Evolutionary conservation across 2,797 vertebrate genomes (phyloP).

Genomic region (Jordanella pulchra): DNA sequence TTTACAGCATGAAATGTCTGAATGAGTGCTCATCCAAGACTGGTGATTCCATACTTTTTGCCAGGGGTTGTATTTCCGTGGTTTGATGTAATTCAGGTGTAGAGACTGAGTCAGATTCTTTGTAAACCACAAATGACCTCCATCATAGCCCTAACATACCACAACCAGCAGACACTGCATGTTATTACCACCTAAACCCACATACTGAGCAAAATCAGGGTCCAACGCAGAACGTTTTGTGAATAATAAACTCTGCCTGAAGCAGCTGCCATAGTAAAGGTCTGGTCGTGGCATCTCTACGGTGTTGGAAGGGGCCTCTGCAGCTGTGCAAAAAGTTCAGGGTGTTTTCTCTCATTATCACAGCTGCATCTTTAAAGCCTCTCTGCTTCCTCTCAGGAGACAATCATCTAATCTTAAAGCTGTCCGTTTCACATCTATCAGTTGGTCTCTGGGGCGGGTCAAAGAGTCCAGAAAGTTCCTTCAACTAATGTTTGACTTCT

Average conservation of each 20-base stretch:
- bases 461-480: not conserved
- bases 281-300: constrained; percentile 31
- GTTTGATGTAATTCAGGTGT: constrained; percentile 34
- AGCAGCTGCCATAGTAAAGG: constrained; percentile 43
- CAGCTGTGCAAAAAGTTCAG: constrained; percentile 68
- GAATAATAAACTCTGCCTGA: constrained; percentile 25
- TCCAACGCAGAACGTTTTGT: not conserved
- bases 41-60: no score
- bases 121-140: constrained; percentile 44
- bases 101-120: constrained; percentile 44
- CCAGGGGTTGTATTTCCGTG: no score
- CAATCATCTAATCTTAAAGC: constrained; percentile 51
- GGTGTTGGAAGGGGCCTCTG: constrained; percentile 25
- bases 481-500: not conserved
- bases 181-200: not conserved
- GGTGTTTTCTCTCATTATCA: constrained; percentile 58
- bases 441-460: constrained; percentile 6
- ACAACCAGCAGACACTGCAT: constrained; percentile 12
- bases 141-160: constrained; percentile 20
- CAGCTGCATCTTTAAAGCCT: constrained; percentile 72
- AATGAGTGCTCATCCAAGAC: no score
- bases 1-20: no score
- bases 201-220: not conserved
- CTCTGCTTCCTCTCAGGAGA: constrained; percentile 58
- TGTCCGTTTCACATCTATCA: constrained; percentile 30